A percentile compares a stretch with the other conserved stretches of the same genome.
phyloP scores from a whole-genome alignment of 2,888 invertebrate species.

The Himalopsyche kuldschensis region DNA sequence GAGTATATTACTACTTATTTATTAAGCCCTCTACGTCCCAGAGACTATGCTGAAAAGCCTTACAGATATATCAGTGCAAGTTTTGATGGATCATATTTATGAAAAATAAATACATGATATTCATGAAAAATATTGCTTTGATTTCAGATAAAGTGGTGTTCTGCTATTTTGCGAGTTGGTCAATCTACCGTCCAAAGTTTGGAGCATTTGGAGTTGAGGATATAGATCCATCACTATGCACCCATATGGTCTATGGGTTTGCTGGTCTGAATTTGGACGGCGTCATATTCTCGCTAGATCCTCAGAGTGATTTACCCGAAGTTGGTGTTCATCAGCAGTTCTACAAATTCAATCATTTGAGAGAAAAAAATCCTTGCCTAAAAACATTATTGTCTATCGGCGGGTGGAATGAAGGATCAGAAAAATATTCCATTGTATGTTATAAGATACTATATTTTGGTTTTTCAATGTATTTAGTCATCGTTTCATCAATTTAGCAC shows the following conservation, averaged over 20 bases:
- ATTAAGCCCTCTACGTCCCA: neutral
- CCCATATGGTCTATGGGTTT: constrained; percentile 58
- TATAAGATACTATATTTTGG: neutral
- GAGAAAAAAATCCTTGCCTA: constrained; percentile 48
- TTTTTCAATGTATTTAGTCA: neutral
- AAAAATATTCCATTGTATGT: constrained; percentile 49
- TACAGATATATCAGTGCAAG: neutral
- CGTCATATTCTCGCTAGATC: constrained; percentile 50
- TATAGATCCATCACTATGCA: constrained; percentile 55
- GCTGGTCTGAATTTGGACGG: constrained; percentile 52
- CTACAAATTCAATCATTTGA: constrained; percentile 48
- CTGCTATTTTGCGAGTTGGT: constrained; percentile 58
- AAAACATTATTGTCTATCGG: constrained; percentile 54
- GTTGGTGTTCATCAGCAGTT: constrained; percentile 41
- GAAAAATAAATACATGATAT: neutral
- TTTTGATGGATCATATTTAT: too few relatives aligned
- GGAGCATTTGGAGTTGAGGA: constrained; percentile 50
- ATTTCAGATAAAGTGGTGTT: constrained; percentile 46
- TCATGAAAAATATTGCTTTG: neutral
- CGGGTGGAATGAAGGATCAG: constrained; percentile 56
- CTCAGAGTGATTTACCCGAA: constrained; percentile 45
- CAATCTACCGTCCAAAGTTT: constrained; percentile 49
- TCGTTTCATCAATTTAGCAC: too few relatives aligned
- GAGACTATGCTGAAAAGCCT: neutral
- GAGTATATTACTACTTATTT: too few relatives aligned